Base-by-base conservation (phyloP, 2,113 vertebrate species). In the Clarias magur region DNA sequence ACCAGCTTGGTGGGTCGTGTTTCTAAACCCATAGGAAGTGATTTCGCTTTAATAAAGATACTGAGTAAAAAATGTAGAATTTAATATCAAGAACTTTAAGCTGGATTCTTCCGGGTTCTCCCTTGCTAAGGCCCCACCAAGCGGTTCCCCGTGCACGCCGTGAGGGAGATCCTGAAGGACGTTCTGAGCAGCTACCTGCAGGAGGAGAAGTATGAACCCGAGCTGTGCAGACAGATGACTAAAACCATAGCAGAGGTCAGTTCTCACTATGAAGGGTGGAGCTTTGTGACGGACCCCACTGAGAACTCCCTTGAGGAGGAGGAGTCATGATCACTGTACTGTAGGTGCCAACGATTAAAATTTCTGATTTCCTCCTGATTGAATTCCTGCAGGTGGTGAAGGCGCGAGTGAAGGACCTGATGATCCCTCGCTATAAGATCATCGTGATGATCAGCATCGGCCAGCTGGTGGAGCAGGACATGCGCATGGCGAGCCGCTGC, bases 171-270 rank as follows among this genome's bases (percentile, higher is more conserved):
- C 89, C 93, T 99, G 92, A 93, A 94, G 93, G 98, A 98, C 0
- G 97, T 96, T 38, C 91, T 98, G 27, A 94, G 90, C 16, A 95
- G 85, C 85, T 94, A 94, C 82, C 94, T 98, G 60, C 94, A 94
- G 90, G 95, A 97, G 81, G 95, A 94, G 92, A 92, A 92, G 38
- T 99, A 97, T 89, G 97, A 98, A 88, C 93, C 93, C 0, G 96
- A 95, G 23, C 91, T 94, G 53, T 97, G 97, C 91, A 93, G 95
- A 89, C 94, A 97, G 84, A 94, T 96, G 96, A 95, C 96, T 21
- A 96, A 93, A 91, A 97, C 95, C 0, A 92, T 98, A 80, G 94
- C 95, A 34, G 97, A 98, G 96, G 98, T 99, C 92, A 62, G 54
- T 81, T 62, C 12, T 78, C 54, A 80, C 15, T 42, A 11, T 70